Conservation (phyloP, 2,113 vertebrate genomes). For the Mormyrus lacerda region DNA sequence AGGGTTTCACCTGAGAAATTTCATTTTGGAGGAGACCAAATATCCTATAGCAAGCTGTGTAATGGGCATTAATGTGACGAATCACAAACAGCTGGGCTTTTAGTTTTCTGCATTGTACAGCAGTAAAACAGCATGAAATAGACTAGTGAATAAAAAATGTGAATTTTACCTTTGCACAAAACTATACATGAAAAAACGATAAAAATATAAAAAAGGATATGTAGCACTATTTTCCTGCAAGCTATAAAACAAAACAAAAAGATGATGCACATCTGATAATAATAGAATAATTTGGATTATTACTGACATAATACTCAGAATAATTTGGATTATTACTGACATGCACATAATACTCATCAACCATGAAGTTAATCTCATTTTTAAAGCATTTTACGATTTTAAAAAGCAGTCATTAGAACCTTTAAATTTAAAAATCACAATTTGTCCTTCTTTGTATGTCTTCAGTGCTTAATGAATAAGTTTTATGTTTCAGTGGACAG, state of each 20-base stretch:
- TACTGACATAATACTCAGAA: background rate
- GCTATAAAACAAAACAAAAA: background rate
- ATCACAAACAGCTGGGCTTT: background rate
- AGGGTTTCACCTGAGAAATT: background rate
- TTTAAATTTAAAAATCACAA: background rate
- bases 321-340: background rate
- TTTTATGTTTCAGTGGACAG: background rate
- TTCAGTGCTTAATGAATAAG: background rate
- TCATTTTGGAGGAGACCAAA: background rate
- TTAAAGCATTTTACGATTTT: background rate
- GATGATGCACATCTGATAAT: background rate
- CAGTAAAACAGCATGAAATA: background rate
- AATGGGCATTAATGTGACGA: background rate
- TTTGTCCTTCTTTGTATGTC: background rate
- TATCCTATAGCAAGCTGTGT: background rate
- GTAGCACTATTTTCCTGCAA: background rate
- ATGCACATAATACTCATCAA: background rate
- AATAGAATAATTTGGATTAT: background rate
- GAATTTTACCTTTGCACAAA: background rate
- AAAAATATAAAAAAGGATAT: background rate
- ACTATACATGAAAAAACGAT: background rate
- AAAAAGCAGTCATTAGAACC: background rate
- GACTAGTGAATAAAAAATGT: background rate
- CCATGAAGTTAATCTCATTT: background rate
- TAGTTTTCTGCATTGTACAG: background rate